phyloP scores from a whole-genome alignment of 2,113 vertebrate genomes.

The Lichenostomus cassidix region DNA sequence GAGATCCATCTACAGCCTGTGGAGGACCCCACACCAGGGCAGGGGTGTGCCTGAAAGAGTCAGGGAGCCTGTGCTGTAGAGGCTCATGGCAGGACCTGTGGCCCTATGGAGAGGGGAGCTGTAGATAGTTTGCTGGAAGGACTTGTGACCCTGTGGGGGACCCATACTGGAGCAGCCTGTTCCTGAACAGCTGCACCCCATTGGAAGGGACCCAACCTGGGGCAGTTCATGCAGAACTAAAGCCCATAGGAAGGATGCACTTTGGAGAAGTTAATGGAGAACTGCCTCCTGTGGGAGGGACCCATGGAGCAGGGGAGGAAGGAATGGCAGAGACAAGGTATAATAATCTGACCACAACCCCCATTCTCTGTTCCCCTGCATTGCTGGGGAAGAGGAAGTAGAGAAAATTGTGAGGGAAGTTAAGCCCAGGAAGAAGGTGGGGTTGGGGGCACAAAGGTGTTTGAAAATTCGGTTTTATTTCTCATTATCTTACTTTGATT shows the following conservation, averaged over 20 bases:
- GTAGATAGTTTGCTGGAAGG: background rate
- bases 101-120: background rate
- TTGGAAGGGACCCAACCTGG: background rate
- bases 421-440: background rate
- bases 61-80: background rate
- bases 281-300: background rate
- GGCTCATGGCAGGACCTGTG: background rate
- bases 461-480: background rate
- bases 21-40: background rate
- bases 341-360: background rate
- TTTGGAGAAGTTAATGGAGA: background rate
- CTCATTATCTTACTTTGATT: background rate
- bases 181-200: background rate
- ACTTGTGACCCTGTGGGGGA: background rate
- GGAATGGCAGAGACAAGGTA: background rate
- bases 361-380: background rate
- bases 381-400: background rate
- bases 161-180: background rate
- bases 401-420: background rate
- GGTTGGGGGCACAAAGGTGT: background rate
- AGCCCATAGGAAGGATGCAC: background rate
- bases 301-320: background rate
- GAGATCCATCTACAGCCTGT: background rate
- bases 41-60: background rate
- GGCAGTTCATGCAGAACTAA: background rate